phyloP scores from a whole-genome alignment of 2,113 vertebrate genomes.

The Notarius lentiginosus region DNA sequence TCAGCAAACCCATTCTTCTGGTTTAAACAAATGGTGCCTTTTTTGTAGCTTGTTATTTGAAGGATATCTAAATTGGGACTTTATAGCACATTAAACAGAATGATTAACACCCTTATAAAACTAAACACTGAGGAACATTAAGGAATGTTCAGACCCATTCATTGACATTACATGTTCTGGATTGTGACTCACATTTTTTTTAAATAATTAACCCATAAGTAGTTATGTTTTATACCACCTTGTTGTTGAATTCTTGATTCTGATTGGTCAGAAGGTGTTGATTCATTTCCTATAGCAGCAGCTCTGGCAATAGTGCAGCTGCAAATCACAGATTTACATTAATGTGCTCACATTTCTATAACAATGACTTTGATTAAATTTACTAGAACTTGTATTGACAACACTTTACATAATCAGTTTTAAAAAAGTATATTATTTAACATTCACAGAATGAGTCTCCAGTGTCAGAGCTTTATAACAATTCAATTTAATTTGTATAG shows the following conservation, averaged over 20 bases:
- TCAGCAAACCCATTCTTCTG: constrained; percentile 59
- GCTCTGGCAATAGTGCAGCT: too few relatives aligned
- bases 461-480: too few relatives aligned
- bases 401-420: background rate
- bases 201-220: background rate
- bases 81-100: background rate
- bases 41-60: background rate
- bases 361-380: background rate
- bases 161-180: background rate
- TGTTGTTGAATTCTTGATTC: too few relatives aligned
- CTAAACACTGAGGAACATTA: background rate
- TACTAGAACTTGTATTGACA: background rate
- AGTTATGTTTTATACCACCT: background rate
- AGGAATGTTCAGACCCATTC: background rate
- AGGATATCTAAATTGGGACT: background rate
- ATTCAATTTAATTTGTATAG: too few relatives aligned
- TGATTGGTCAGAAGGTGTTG: too few relatives aligned
- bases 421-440: too few relatives aligned
- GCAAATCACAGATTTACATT: too few relatives aligned
- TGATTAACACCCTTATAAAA: background rate
- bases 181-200: background rate
- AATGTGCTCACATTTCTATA: background rate
- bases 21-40: constrained; percentile 17
- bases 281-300: too few relatives aligned
- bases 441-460: too few relatives aligned